Base-by-base conservation (phyloP, 37 sponge, comb jelly and placozoan genomes). In the Halichondria panicea region DNA sequence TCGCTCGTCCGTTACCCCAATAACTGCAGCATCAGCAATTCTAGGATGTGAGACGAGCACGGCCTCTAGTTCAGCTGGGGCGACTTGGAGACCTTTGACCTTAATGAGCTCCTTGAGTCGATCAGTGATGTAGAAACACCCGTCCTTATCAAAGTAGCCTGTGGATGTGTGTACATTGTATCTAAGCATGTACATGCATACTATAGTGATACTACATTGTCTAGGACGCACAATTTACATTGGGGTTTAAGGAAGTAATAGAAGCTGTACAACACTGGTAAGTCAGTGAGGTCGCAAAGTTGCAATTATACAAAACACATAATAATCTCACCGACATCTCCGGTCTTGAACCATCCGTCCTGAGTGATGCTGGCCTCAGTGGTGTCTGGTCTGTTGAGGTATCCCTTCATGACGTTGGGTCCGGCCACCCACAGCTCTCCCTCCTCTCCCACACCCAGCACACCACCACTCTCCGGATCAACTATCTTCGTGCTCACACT, bases 21-120 rank as follows among this genome's bases (percentile, higher is more conserved):
- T 84, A 24, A 91, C 96, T 45, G 92, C 92, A 5, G 76, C 92
- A 81, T 95, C 96, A 53, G 89, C 80, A 33, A 95, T 78, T 61
- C 82, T 74, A 3, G 92, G 89, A 40, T 95, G 96, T 21, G 53
- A 67, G 55, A 79, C 70, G 4, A 95, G 83, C 12, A 85, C 41
- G 18, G 81, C 96, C 71, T 95, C 96, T 53, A 95, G 61, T 43
- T 95, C 96, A 44, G 96, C 96, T n/a, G 96, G 92, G 5, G 92
- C 96, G 31, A 95, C 96, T 55, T 95, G 95, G 5, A 72, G 44
- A 42, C 96, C 96, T 66, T 95, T 92, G 69, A 92, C 91, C 76
- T 94, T 94, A 75, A 94, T 94, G 39, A 95, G 81, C 70, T 95
- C 96, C 75, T 95, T 95, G 15, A 95, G 77, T 39, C 96, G 85